phyloP scores from a whole-genome alignment of 2,113 vertebrate species.

The Chaetodon trifascialis region DNA sequence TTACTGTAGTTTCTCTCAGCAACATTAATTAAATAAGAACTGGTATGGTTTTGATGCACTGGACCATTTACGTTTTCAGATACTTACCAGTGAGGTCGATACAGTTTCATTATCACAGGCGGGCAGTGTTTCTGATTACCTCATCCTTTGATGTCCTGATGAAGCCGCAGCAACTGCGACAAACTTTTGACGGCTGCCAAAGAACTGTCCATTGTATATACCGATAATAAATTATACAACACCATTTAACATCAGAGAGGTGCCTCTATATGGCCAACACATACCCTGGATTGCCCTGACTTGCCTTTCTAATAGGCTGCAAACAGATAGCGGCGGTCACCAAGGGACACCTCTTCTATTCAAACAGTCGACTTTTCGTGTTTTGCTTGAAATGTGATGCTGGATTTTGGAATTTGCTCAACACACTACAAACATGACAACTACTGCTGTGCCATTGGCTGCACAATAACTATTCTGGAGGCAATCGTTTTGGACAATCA shows the following conservation, averaged over 20 bases:
- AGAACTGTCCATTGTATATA: not conserved
- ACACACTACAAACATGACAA: not conserved
- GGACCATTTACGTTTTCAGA: not conserved
- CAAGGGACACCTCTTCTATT: not conserved
- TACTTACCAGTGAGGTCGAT: not conserved
- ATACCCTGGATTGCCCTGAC: not conserved
- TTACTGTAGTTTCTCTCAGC: not conserved
- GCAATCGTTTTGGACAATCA: not conserved
- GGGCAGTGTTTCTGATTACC: not conserved
- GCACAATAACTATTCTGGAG: not conserved
- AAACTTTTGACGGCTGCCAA: not conserved
- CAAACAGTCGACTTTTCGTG: constrained; percentile 4
- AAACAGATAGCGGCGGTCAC: not conserved
- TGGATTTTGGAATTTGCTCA: not conserved
- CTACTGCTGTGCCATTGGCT: too few relatives aligned
- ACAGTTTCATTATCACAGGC: not conserved
- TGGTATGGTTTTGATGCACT: not conserved
- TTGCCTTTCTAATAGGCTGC: not conserved
- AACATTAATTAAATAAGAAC: not conserved
- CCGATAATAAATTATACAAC: constrained; percentile 16
- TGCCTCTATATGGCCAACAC: not conserved
- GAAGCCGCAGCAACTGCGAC: not conserved
- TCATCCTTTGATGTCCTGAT: constrained; percentile 16
- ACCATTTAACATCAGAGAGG: not conserved
- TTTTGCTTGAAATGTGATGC: constrained; percentile 6